A percentile compares a stretch with the other conserved stretches of the same genome.
These are phyloP conservation scores for Drosophila nigrodunni DNA, from an alignment of 1,140 invertebrate species.

Conservation along the genomic window DNA sequence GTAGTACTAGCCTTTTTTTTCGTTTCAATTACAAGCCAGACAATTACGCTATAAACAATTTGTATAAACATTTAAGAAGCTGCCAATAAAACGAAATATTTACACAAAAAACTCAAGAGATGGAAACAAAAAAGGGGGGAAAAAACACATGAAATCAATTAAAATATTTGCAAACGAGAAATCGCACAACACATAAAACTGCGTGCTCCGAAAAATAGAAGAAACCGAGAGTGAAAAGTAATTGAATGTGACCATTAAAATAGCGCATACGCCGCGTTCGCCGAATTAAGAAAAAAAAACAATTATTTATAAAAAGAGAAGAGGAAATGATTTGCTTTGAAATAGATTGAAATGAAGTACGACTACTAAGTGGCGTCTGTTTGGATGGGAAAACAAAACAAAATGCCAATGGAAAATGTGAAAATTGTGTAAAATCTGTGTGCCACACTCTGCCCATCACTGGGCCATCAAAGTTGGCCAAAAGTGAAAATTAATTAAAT, in stretches of 20 bases:
- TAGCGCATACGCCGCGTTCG: slow-evolving; percentile 49
- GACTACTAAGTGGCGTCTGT: slow-evolving; percentile 33
- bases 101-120: slow-evolving; percentile 29
- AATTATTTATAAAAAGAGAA: background rate
- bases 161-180: slow-evolving; percentile 65
- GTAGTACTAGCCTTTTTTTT: background rate
- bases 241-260: slow-evolving; percentile 72
- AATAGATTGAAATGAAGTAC: slow-evolving; percentile 53
- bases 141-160: slow-evolving; percentile 73
- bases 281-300: background rate
- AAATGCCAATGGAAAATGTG: slow-evolving; percentile 37
- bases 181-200: slow-evolving; percentile 57
- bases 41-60: slow-evolving; percentile 37
- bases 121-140: background rate
- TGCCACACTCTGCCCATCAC: slow-evolving; percentile 24
- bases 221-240: slow-evolving; percentile 61
- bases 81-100: slow-evolving; percentile 60
- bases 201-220: background rate
- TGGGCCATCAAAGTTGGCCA: slow-evolving; percentile 18
- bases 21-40: slow-evolving; percentile 20
- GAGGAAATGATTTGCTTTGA: slow-evolving; percentile 23
- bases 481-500: slow-evolving; percentile 75
- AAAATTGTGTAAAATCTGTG: slow-evolving; percentile 1
- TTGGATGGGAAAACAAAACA: slow-evolving; percentile 47
- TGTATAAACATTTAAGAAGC: slow-evolving; percentile 53